phyloP scores from a whole-genome alignment of 2,113 vertebrate genomes.

The Pimephales promelas region DNA sequence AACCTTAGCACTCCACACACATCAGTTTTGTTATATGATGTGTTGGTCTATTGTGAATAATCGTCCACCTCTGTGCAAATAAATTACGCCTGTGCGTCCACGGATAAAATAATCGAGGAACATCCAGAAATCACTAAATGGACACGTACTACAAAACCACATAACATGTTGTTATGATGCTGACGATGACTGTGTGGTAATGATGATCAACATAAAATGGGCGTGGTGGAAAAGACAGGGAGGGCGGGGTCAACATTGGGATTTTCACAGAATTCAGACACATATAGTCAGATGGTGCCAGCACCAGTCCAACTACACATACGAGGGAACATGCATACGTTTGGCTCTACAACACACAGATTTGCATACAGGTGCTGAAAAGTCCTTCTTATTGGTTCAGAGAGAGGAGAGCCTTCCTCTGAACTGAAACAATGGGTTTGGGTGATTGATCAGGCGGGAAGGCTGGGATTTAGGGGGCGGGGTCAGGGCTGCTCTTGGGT shows the following conservation, averaged over 20 bases:
- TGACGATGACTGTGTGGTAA: constrained; percentile 2
- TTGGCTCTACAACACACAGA: constrained; percentile 25
- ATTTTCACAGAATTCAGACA: constrained; percentile 40
- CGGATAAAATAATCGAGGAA: not conserved
- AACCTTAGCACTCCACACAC: not conserved
- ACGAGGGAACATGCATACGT: not conserved
- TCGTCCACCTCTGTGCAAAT: constrained; percentile 16
- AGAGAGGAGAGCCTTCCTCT: constrained; percentile 30
- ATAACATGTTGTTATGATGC: constrained; percentile 29
- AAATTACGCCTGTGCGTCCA: constrained; percentile 26
- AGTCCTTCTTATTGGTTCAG: constrained; percentile 37
- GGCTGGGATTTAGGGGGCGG: constrained; percentile 60
- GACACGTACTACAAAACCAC: constrained; percentile 14
- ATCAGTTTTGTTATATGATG: not conserved
- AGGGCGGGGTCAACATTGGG: not conserved
- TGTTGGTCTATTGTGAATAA: constrained; percentile 3
- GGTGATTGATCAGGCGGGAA: constrained; percentile 60
- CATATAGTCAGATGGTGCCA: constrained; percentile 61
- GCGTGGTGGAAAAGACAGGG: not conserved
- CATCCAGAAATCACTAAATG: constrained; percentile 7
- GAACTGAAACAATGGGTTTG: constrained; percentile 46
- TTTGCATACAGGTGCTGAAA: constrained; percentile 21
- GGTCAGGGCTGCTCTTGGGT: constrained; percentile 84
- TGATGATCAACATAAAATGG: constrained; percentile 10
- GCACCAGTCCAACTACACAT: constrained; percentile 59